Conservation (phyloP, 2,888 invertebrate species). For the Dorcus parallelipipedus region DNA sequence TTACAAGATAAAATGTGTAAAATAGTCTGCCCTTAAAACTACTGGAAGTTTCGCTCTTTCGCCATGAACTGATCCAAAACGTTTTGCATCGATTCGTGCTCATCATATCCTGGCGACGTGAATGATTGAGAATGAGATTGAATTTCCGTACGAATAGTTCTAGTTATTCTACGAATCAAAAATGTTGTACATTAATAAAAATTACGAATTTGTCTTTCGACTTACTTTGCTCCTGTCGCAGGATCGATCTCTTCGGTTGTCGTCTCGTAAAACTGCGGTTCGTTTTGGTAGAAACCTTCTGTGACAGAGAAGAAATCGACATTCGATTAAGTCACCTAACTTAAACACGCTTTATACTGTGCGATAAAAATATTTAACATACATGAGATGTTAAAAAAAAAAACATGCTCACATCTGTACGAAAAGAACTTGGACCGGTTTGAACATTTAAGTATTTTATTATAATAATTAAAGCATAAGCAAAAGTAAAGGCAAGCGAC, state of each 20-base stretch:
- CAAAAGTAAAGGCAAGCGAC: constrained; percentile 23
- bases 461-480: constrained; percentile 11
- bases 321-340: too few relatives aligned
- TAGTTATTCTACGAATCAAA: constrained; percentile 48
- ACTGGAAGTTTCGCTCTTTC: constrained; percentile 47
- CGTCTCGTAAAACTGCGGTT: constrained; percentile 54
- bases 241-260: constrained; percentile 53
- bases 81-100: constrained; percentile 52
- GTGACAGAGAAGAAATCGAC: constrained; percentile 15
- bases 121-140: constrained; percentile 39
- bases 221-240: constrained; percentile 54
- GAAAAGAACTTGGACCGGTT: constrained; percentile 35
- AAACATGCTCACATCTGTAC: constrained; percentile 30
- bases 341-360: too few relatives aligned
- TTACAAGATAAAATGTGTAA: constrained; percentile 1
- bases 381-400: not conserved
- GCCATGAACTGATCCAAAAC: constrained; percentile 55
- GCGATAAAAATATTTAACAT: too few relatives aligned
- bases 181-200: not conserved
- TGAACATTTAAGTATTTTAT: not conserved
- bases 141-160: constrained; percentile 49
- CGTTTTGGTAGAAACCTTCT: constrained; percentile 61
- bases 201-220: constrained; percentile 6
- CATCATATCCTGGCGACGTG: constrained; percentile 29
- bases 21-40: constrained; percentile 9